Base-by-base conservation (phyloP, 2,113 vertebrate species). In the Lagopus leucura region DNA sequence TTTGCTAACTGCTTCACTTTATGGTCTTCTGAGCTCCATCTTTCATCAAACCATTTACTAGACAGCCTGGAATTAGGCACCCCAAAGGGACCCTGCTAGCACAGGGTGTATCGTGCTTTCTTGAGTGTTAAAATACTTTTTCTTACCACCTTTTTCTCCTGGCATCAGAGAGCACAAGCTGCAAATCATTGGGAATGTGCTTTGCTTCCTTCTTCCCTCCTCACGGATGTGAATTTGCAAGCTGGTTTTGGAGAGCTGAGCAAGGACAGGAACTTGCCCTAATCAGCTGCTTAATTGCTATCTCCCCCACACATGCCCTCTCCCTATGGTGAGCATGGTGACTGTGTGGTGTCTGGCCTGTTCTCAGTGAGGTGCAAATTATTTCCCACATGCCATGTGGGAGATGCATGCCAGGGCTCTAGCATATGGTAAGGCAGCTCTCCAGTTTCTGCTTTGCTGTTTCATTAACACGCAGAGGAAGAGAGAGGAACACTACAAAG, bases 301-400 rank as follows among this genome's bases (percentile, higher is more conserved):
- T 52, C 52, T 70, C 67, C 27, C 30, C 38, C 38, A 71, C 13
- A 17, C 21, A 18, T 34, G 19, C 47, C 47, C 32, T 52, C 50
- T 30, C 25, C 45, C 45, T 64, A 16, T 18, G 25, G 61, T 2
- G 61, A 64, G 36, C 25, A 40, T 1, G 1, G 28, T 2, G 5
- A n/a, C 60, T 0, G 1, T 20, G 52, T 0, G 1, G 36, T 45
- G 75, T n/a, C 36, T 0, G 0, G 43, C 21, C 30, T 22, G 38
- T 48, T n/a, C 75, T n/a, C 48, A 24, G 34, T 17, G 47, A 77
- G 71, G 85, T 85, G 72, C 58, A 63, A 80, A 87, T 75, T 64
- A 67, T 50, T 24, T 93, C 71, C 74, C 52, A 20, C 25, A 2
- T 40, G 84, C 71, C 89, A 60, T 36, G 38, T 71, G 81, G 47